These are phyloP conservation scores for Cololabis saira DNA, from an alignment of 2,113 vertebrate species.

Conservation along the genomic window DNA sequence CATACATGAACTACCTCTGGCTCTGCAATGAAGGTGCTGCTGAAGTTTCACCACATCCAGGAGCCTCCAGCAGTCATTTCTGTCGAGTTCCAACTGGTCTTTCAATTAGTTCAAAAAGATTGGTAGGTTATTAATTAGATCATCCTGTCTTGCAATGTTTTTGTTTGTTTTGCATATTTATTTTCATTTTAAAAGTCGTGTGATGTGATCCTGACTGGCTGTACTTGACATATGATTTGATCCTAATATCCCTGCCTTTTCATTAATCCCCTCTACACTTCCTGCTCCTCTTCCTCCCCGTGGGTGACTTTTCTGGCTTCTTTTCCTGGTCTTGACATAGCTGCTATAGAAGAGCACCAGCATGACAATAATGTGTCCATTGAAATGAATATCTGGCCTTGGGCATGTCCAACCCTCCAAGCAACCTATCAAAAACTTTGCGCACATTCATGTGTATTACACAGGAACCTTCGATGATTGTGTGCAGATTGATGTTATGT, in stretches of 20 bases:
- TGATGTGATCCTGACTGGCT: constrained; percentile 16
- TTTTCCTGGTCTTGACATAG: constrained; percentile 25
- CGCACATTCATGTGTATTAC: constrained; percentile 38
- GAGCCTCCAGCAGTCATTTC: constrained; percentile 54
- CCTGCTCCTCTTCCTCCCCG: constrained; percentile 24
- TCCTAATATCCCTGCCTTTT: constrained; percentile 23
- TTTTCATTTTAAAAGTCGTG: constrained; percentile 45
- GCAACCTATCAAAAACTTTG: constrained; percentile 19
- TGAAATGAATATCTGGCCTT: constrained; percentile 25
- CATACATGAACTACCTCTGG: constrained; percentile 53
- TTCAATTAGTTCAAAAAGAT: constrained; percentile 61
- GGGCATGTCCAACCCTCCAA: constrained; percentile 36
- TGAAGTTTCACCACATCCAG: constrained; percentile 44
- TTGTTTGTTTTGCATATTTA: constrained; percentile 38
- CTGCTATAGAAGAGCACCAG: constrained; percentile 30
- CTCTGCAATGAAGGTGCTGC: constrained; percentile 53
- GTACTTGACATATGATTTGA: constrained; percentile 30
- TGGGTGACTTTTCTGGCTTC: background rate
- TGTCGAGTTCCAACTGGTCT: constrained; percentile 45
- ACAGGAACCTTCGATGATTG: constrained; percentile 44
- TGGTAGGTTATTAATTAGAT: constrained; percentile 82
- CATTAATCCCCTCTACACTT: constrained; percentile 25
- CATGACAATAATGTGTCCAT: constrained; percentile 31
- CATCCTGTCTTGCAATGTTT: constrained; percentile 81
- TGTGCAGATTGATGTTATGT: constrained; percentile 16